Conservation (phyloP, 2,888 invertebrate genomes). For the Drosophila conformis region DNA sequence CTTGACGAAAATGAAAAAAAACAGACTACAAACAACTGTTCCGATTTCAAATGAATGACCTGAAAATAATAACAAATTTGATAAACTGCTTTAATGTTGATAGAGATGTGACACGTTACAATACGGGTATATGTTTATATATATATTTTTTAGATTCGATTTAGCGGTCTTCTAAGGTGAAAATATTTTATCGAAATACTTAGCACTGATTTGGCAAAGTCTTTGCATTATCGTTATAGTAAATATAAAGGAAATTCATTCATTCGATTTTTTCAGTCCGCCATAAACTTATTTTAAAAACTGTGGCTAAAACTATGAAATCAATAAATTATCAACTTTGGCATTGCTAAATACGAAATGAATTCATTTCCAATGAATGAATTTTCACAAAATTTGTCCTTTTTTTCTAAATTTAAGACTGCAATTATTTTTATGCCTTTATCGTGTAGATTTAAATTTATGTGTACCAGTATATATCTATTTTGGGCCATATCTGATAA, state of each 20-base stretch:
- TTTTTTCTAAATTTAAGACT: neutral
- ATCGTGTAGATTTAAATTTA: slow-evolving; percentile 10
- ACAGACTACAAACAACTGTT: slow-evolving; percentile 24
- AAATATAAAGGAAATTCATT: neutral
- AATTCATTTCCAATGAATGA: neutral
- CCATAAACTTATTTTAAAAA: neutral
- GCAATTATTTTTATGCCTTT: slow-evolving; percentile 10
- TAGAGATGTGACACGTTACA: slow-evolving; percentile 5
- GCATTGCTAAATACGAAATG: neutral
- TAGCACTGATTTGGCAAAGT: neutral
- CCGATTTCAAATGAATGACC: slow-evolving; percentile 10
- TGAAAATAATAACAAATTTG: slow-evolving; percentile 4
- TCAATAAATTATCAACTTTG: neutral
- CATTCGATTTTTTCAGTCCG: neutral
- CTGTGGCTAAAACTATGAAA: neutral
- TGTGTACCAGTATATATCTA: slow-evolving; percentile 14
- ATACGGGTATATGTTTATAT: neutral
- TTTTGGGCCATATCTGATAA: slow-evolving; percentile 63
- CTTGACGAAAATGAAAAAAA: slow-evolving; percentile 34
- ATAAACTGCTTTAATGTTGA: slow-evolving; percentile 19
- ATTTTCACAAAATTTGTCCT: neutral
- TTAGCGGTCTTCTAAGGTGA: neutral
- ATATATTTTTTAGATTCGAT: neutral
- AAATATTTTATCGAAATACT: neutral
- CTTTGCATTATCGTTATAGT: neutral